Evolutionary conservation across 2,113 vertebrate species (phyloP).

Genomic region (Bos indicus): DNA sequence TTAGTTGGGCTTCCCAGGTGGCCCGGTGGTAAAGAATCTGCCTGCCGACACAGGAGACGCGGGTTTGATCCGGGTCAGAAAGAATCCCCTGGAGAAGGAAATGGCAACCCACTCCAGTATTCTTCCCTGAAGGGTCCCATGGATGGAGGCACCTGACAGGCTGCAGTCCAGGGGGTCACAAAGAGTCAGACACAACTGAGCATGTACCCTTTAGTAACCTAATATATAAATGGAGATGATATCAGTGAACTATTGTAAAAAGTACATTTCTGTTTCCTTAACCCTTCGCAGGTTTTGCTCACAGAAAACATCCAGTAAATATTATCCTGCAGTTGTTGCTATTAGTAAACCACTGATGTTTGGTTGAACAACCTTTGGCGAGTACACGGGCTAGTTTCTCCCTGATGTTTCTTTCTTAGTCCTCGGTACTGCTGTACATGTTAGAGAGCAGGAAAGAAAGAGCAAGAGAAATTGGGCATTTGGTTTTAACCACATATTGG

Average conservation of each 20-base stretch:
- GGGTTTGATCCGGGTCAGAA: neutral
- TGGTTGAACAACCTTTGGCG: neutral
- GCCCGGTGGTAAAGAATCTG: neutral
- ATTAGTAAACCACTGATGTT: neutral
- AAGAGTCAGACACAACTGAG: neutral
- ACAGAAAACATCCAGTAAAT: neutral
- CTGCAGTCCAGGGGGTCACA: neutral
- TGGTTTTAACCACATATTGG: neutral
- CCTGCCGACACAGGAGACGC: neutral
- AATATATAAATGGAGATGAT: neutral
- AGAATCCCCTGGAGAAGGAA: neutral
- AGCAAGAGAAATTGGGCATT: neutral
- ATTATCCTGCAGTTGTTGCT: neutral
- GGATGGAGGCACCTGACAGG: neutral
- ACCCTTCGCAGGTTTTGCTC: neutral
- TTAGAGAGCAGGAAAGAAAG: neutral
- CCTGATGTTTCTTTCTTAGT: neutral
- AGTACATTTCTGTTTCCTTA: neutral
- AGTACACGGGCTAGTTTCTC: neutral
- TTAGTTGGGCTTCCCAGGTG: neutral
- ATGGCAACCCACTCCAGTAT: neutral
- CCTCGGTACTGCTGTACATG: neutral
- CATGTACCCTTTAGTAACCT: neutral
- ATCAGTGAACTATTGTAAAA: neutral
- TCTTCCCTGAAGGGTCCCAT: neutral